Evolutionary conservation across 2,888 invertebrate species (phyloP), one percentile per base, ranked within the genome.

Genomic region (Caenorhabditis becei): DNA sequence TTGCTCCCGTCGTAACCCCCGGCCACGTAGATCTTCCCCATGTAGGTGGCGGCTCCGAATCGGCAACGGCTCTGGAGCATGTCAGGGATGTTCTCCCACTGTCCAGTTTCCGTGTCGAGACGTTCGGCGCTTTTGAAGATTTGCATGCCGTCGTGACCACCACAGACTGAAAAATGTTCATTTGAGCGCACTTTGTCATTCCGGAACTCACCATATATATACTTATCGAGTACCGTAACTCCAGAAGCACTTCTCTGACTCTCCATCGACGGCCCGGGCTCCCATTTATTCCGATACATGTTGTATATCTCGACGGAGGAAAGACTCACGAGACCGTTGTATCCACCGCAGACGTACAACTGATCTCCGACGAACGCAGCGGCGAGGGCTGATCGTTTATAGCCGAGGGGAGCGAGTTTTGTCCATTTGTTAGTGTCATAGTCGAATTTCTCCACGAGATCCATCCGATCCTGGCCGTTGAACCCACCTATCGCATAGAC

Each of bases 71-170:
- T 94, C 10, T 94, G 94, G 49, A 94, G 92, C 96, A 96, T 96
- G 0, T 95, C 94, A 28, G 94, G 94, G 56, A 95, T 35, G 1
- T 56, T 18, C 54, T 82, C 81, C 85, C 85, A 85, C 10, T 93
- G 92, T 86, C 94, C 94, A 23, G 94, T 94, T 58, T 94, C 93
- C 0, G 95, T 94, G 92, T 95, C 95, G 91, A 94, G 96, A 65
- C 94, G 93, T 92, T 96, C 95, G 1, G 95, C 94, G 93, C 94
- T 86, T 18, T 83, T 84, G 82, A 90, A 90, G 51, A 88, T 96
- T 7, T 95, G 95, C 18, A 95, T 92, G 0, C 96, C 96, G 92
- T 96, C 96, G 91, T 96, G 96, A 0, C 96, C 96, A 18, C 96
- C 96, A 51, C 96, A 81, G 5, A 90, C 88, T 87, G 75, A 56